Evolutionary conservation across 2,113 vertebrate genomes (phyloP).

Genomic region (Cacatua alba): DNA sequence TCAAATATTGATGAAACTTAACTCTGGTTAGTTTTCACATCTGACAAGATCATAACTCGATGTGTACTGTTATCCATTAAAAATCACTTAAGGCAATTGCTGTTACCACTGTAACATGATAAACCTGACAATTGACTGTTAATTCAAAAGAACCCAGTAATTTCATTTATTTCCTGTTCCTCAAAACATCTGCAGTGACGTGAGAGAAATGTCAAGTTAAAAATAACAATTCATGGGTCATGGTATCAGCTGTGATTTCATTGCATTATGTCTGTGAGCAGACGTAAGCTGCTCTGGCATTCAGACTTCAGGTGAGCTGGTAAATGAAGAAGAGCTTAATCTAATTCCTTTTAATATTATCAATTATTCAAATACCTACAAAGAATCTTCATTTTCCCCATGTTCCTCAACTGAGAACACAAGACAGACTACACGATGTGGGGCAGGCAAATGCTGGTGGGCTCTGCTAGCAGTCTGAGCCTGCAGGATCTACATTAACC

Average conservation of each 20-base stretch:
- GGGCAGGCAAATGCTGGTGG: not conserved
- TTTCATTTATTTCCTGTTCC: constrained; percentile 41
- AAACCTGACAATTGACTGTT: constrained; percentile 48
- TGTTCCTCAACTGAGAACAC: not conserved
- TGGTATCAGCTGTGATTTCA: constrained; percentile 13
- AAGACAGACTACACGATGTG: not conserved
- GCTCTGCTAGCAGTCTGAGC: not conserved
- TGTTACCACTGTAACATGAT: constrained; percentile 36
- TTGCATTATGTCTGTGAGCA: not conserved
- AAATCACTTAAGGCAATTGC: constrained; percentile 53
- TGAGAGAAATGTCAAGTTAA: constrained; percentile 67
- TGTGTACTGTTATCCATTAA: constrained; percentile 56
- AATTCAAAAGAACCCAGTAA: constrained; percentile 46
- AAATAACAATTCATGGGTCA: constrained; percentile 59
- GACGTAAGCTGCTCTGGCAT: not conserved
- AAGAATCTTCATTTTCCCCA: not conserved
- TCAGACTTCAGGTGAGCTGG: not conserved
- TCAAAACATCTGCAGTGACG: constrained; percentile 54
- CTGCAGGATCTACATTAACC: not conserved
- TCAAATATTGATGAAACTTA: not conserved
- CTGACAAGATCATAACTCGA: constrained; percentile 56
- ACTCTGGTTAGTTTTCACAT: not conserved
- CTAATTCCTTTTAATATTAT: constrained; percentile 17
- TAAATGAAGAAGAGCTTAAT: constrained; percentile 7
- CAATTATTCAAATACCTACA: not conserved